Evolutionary conservation across 2,888 invertebrate genomes (phyloP).

Genomic region (Uloborus plumipes): DNA sequence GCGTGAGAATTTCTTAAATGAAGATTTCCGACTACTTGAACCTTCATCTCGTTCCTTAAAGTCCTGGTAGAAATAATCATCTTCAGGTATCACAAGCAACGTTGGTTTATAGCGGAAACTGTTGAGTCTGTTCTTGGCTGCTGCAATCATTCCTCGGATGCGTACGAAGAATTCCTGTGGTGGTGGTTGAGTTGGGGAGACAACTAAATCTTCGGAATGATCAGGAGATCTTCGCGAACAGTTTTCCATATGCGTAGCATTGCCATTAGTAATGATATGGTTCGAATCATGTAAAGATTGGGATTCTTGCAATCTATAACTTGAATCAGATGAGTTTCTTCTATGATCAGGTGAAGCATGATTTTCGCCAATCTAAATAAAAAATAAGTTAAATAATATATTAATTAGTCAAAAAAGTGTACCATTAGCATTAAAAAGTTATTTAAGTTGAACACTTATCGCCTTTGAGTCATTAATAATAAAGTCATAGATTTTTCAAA

Average conservation of each 20-base stretch:
- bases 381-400: neutral
- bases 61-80: conserved; percentile 64
- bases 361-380: conserved; percentile 12
- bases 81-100: conserved; percentile 64
- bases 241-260: neutral
- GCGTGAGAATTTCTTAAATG: conserved; percentile 24
- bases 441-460: neutral
- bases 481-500: too few species aligned
- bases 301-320: conserved; percentile 8
- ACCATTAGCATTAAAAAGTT: neutral
- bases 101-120: conserved; percentile 64
- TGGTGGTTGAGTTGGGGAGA: conserved; percentile 13
- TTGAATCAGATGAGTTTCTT: neutral
- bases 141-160: conserved; percentile 63
- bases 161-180: conserved; percentile 55
- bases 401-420: neutral
- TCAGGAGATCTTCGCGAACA: conserved; percentile 6
- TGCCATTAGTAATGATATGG: conserved; percentile 11
- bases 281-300: neutral
- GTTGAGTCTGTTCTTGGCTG: conserved; percentile 57
- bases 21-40: conserved; percentile 23
- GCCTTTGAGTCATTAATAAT: too few species aligned
- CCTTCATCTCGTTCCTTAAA: conserved; percentile 53
- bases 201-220: neutral
- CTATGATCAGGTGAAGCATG: conserved; percentile 21